Conservation (phyloP, 1,140 invertebrate species). For the Drosophila parabipectinata region DNA sequence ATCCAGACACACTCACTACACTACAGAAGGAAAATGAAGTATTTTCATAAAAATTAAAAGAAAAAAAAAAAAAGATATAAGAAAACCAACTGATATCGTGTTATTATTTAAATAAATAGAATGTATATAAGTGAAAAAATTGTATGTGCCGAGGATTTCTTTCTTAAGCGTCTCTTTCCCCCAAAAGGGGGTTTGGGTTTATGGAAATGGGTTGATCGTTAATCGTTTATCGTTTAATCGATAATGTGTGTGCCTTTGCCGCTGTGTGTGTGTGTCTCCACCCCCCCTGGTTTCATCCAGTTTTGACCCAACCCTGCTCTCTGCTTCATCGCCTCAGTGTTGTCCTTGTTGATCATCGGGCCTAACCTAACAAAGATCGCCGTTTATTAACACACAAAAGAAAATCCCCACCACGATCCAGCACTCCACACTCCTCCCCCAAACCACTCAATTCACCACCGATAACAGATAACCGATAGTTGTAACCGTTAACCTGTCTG, state of each 20-base stretch:
- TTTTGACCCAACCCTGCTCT: constrained; percentile 2
- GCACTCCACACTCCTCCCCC: not conserved
- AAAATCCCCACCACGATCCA: not conserved
- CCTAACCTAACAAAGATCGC: constrained; percentile 15
- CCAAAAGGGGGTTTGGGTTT: not conserved
- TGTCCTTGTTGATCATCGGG: constrained; percentile 4
- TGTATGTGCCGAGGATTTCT: constrained; percentile 56
- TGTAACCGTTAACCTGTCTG: constrained; percentile 36
- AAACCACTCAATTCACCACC: constrained; percentile 10
- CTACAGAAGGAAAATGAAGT: constrained; percentile 54
- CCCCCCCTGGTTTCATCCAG: not conserved
- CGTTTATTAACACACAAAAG: constrained; percentile 3
- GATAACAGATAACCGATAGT: constrained; percentile 37
- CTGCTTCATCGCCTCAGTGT: constrained; percentile 2
- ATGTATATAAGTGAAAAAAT: constrained; percentile 80
- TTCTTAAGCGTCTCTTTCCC: constrained; percentile 24
- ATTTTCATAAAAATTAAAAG: constrained; percentile 69
- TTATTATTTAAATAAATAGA: constrained; percentile 84
- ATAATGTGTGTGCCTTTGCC: constrained; percentile 9
- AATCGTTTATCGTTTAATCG: not conserved
- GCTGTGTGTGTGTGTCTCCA: not conserved
- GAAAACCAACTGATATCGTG: constrained; percentile 67
- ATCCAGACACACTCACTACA: constrained; percentile 20
- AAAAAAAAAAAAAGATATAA: too few relatives aligned
- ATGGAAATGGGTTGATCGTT: not conserved